These are phyloP conservation scores for Arenicola marina DNA, from an alignment of 2,888 invertebrate genomes.

Conservation along the genomic window DNA sequence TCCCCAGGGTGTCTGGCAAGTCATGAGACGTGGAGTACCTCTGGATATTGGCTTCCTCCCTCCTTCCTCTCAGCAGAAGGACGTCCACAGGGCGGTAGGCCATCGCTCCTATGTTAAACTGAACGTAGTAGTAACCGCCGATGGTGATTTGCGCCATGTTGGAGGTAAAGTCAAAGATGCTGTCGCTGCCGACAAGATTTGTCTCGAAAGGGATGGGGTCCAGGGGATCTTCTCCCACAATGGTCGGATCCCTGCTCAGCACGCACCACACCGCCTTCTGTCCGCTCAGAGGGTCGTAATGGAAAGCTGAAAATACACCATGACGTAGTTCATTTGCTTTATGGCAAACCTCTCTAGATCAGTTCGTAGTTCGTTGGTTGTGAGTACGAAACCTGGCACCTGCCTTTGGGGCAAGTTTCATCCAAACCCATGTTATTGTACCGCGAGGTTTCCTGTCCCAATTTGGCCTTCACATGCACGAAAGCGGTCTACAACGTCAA, in stretches of 20 bases:
- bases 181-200: neutral
- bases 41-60: neutral
- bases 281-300: neutral
- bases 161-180: neutral
- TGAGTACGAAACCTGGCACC: no score
- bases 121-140: neutral
- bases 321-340: no score
- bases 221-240: neutral
- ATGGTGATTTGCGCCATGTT: neutral
- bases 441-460: no score
- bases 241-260: neutral
- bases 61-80: neutral
- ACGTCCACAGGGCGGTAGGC: neutral
- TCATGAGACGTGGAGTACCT: neutral
- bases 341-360: no score
- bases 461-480: no score
- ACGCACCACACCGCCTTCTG: neutral
- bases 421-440: no score
- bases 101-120: neutral
- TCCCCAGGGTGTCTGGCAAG: neutral
- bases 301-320: neutral
- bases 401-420: no score
- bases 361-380: no score
- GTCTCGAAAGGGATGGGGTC: neutral
- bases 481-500: no score